phyloP scores from a whole-genome alignment of 1,140 invertebrate species.

The Cydia strobilella region DNA sequence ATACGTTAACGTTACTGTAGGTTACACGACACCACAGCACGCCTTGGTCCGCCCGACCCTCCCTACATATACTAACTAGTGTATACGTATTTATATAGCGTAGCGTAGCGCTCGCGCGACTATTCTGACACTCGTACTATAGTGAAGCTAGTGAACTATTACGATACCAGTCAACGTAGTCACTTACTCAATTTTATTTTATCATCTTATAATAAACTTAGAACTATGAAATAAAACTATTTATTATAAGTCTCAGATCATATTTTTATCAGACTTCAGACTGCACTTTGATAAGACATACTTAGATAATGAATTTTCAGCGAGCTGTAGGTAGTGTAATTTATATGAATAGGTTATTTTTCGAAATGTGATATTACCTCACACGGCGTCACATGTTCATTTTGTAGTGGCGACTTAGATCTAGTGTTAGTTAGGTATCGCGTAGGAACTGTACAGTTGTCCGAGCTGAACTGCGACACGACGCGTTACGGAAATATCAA shows the following conservation, averaged over 20 bases:
- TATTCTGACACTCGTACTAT: not conserved
- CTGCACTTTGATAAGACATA: slow-evolving; percentile 11
- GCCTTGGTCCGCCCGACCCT: slow-evolving; percentile 42
- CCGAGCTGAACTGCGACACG: not conserved
- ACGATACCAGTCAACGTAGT: slow-evolving; percentile 16
- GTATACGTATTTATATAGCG: slow-evolving; percentile 14
- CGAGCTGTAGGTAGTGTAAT: slow-evolving; percentile 56
- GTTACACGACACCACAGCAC: slow-evolving; percentile 50
- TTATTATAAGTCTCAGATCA: slow-evolving; percentile 6
- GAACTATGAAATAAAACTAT: slow-evolving; percentile 8
- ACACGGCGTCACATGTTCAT: slow-evolving; percentile 42
- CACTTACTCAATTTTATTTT: slow-evolving; percentile 6
- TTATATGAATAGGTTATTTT: slow-evolving; percentile 47
- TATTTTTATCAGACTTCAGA: slow-evolving; percentile 5
- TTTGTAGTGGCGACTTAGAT: slow-evolving; percentile 35
- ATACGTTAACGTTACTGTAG: slow-evolving; percentile 47
- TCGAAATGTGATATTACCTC: slow-evolving; percentile 60
- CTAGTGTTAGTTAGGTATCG: slow-evolving; percentile 14
- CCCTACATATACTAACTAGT: slow-evolving; percentile 22
- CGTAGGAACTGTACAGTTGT: not conserved
- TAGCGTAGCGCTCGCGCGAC: slow-evolving; percentile 18
- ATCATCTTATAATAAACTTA: not conserved
- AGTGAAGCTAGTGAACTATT: not conserved
- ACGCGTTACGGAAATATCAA: slow-evolving; percentile 27
- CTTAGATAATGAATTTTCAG: slow-evolving; percentile 41